phyloP scores from a whole-genome alignment of 2,113 vertebrate species.

The Paedocypris sp. region DNA sequence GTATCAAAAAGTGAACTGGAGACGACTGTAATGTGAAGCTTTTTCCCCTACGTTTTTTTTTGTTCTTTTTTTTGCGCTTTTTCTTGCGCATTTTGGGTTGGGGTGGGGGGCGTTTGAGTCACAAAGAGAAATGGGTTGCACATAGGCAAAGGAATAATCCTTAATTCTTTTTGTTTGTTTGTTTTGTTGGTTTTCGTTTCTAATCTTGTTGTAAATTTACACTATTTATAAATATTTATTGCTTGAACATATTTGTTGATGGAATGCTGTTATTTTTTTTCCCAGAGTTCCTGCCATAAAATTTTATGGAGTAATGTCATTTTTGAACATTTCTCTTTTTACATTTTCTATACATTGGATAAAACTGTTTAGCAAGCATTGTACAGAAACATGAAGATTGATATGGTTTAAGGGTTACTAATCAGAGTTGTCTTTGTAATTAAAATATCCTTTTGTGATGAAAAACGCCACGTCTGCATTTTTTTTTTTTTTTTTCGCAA shows the following conservation, averaged over 20 bases:
- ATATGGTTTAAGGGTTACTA: conserved; percentile 83
- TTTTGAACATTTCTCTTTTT: conserved; percentile 85
- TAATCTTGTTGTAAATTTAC: conserved; percentile 99
- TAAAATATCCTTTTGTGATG: conserved; percentile 12
- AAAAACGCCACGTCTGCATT: too few species aligned
- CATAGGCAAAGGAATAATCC: conserved; percentile 93
- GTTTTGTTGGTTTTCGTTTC: conserved; percentile 78
- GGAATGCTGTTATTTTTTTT: conserved; percentile 98
- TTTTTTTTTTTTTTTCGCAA: too few species aligned
- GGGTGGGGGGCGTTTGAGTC: conserved; percentile 70
- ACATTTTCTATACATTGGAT: conserved; percentile 98
- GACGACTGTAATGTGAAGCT: conserved; percentile 79
- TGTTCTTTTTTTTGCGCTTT: conserved; percentile 75
- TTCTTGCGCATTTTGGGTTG: conserved; percentile 66
- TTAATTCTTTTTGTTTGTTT: too few species aligned
- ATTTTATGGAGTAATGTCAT: conserved; percentile 96
- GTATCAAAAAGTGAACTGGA: conserved; percentile 49
- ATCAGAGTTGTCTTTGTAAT: conserved; percentile 39
- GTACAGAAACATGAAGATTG: conserved; percentile 88
- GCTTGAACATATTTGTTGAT: conserved; percentile 99
- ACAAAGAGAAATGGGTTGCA: conserved; percentile 93
- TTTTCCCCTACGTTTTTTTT: conserved; percentile 74
- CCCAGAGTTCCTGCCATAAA: conserved; percentile 98
- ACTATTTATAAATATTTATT: conserved; percentile 99
- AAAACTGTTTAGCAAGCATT: conserved; percentile 92